These are phyloP conservation scores for Tachina fera DNA, from an alignment of 2,888 invertebrate genomes.

Conservation along the genomic window DNA sequence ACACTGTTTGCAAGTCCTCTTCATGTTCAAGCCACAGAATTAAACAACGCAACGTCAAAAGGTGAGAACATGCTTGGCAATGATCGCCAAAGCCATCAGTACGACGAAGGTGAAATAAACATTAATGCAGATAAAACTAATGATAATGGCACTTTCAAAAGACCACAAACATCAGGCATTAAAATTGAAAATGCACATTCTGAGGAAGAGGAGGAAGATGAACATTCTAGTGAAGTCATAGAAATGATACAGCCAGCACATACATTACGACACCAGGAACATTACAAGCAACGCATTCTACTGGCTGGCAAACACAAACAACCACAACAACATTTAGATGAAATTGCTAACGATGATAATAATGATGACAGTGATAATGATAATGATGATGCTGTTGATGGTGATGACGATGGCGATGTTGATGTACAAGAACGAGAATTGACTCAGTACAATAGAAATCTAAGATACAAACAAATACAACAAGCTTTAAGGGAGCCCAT, in stretches of 20 bases:
- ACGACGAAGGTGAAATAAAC: constrained; percentile 43
- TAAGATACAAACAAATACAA: constrained; percentile 70
- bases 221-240: constrained; percentile 65
- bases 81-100: constrained; percentile 54
- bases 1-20: constrained; percentile 55
- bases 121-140: constrained; percentile 59
- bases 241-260: constrained; percentile 74
- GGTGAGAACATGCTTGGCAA: constrained; percentile 61
- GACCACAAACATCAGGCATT: constrained; percentile 16
- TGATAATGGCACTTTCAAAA: constrained; percentile 59
- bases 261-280: constrained; percentile 77
- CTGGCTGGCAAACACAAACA: constrained; percentile 72
- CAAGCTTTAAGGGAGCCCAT: constrained; percentile 59
- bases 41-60: constrained; percentile 53
- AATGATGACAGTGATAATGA: constrained; percentile 60
- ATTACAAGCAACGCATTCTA: constrained; percentile 76
- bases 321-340: constrained; percentile 54
- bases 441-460: constrained; percentile 61
- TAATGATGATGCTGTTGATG: constrained; percentile 50
- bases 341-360: constrained; percentile 17
- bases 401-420: constrained; percentile 7
- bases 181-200: background rate
- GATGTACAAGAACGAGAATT: constrained; percentile 48
- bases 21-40: constrained; percentile 51
- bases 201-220: constrained; percentile 23